Evolutionary conservation across 1,140 invertebrate species (phyloP), one percentile per base, ranked within the genome.

Genomic region (Zaprionus gabonicus): DNA sequence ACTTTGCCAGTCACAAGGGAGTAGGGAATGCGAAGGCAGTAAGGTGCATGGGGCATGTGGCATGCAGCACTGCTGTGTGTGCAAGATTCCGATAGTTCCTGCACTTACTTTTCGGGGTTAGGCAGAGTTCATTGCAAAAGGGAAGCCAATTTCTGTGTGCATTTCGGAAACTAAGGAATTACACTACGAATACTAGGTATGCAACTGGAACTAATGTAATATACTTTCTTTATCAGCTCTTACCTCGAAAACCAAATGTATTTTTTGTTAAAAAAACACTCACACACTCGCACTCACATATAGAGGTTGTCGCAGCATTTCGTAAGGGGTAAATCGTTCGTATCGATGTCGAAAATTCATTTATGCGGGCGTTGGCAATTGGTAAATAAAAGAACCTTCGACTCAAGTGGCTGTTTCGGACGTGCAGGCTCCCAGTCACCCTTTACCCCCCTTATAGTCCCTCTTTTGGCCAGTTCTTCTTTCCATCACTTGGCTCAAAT

Each of bases 341-440:
- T 44, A 44, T 44, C 41, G 41, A 46, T 75, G 41, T 28, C 49
- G 44, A 20, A 77, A 71, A 83, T 80, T 71, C 78, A 78, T 75
- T 83, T 75, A 72, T 68, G 66, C 60, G 46, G 66, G 58, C 38
- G 28, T 23, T 66, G 41, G 56, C 51, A 67, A 53, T 51, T 66
- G 78, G 53, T 56, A 69, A 77, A 63, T 80, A 82, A 77, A 71
- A 74, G 31, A 60, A 25, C 41, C 58, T 71, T 57, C 60, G 67
- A 76, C 66, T 59, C 46, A 83, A 72, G 77, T 70, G 72, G 66
- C 80, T 71, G 53, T 82, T 83, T 69, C 76, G 78, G 68, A 71
- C 53, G 36, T n/a, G 66, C 53, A 44, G 51, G 28, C 31, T 57
- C 46, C 28, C 53, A 44, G 51, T 25, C 31, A 59, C 46, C 28